Conservation (phyloP, 2,113 vertebrate genomes). For the Etia nguti region DNA sequence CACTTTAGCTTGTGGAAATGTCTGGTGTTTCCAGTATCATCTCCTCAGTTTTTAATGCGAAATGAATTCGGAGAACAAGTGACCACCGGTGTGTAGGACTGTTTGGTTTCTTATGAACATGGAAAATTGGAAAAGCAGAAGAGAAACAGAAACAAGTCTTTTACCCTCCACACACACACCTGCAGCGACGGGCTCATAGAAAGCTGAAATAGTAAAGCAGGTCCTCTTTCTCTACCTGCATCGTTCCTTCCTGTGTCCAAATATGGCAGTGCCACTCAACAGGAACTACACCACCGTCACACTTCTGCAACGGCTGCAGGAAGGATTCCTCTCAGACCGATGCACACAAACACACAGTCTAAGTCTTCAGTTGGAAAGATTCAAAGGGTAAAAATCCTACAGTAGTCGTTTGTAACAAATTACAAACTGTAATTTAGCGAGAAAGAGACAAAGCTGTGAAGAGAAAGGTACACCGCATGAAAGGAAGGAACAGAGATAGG, state of each 20-base stretch:
- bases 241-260: constrained; percentile 23
- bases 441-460: not conserved
- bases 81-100: not conserved
- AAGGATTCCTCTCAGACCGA: not conserved
- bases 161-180: not conserved
- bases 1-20: not conserved
- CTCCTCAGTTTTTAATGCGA: not conserved
- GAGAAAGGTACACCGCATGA: not conserved
- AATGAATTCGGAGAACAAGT: not conserved
- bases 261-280: constrained; percentile 17
- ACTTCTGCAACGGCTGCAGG: not conserved
- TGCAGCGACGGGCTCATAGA: not conserved
- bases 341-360: not conserved
- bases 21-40: not conserved
- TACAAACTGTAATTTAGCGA: not conserved
- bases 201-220: not conserved
- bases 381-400: not conserved
- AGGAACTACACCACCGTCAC: not conserved
- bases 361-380: too few relatives aligned
- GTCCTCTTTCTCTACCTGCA: constrained; percentile 11
- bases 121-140: not conserved
- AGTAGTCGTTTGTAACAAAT: not conserved
- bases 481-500: not conserved
- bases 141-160: constrained; percentile 12
- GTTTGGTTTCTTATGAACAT: not conserved